Conservation (phyloP, 2,113 vertebrate genomes). For the Phoenicopterus ruber region DNA sequence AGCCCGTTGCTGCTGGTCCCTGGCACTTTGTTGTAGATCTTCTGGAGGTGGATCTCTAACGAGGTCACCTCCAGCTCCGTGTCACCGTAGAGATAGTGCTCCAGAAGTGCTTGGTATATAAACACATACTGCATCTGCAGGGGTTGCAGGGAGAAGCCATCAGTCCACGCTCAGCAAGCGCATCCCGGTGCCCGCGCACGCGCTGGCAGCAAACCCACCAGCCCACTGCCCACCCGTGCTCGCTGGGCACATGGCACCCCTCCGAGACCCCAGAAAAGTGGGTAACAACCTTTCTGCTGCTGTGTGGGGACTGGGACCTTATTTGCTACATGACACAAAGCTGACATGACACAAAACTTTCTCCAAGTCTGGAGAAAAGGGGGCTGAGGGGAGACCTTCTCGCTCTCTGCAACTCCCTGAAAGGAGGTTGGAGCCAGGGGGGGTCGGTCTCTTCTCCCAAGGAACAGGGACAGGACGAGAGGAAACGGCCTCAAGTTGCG, state of each 20-base stretch:
- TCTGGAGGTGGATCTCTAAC: constrained; percentile 92
- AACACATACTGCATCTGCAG: constrained; percentile 98
- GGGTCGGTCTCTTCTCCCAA: not conserved
- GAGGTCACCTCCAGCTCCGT: constrained; percentile 98
- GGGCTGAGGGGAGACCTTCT: not conserved
- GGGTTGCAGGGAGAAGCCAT: not conserved
- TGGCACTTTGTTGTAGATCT: constrained; percentile 91
- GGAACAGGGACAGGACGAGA: rapidly evolving
- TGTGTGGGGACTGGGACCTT: not conserved
- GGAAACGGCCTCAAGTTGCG: rapidly evolving
- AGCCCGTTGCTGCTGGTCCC: constrained; percentile 91
- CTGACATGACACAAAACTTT: not conserved
- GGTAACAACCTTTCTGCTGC: not conserved
- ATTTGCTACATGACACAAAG: not conserved
- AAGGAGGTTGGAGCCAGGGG: rapidly evolving
- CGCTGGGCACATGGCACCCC: rapidly evolving
- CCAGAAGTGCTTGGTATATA: constrained; percentile 97
- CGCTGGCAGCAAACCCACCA: not conserved
- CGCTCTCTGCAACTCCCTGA: rapidly evolving
- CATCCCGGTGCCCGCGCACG: rapidly evolving
- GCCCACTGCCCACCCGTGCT: not conserved
- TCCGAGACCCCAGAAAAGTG: not conserved
- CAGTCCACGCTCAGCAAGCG: rapidly evolving
- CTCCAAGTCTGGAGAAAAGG: not conserved
- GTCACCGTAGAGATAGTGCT: constrained; percentile 97